Percentiles rank a stretch among this genome's conserved stretches.
Conservation (phyloP, 2,888 invertebrate species). For the Conistra vaccinii region DNA sequence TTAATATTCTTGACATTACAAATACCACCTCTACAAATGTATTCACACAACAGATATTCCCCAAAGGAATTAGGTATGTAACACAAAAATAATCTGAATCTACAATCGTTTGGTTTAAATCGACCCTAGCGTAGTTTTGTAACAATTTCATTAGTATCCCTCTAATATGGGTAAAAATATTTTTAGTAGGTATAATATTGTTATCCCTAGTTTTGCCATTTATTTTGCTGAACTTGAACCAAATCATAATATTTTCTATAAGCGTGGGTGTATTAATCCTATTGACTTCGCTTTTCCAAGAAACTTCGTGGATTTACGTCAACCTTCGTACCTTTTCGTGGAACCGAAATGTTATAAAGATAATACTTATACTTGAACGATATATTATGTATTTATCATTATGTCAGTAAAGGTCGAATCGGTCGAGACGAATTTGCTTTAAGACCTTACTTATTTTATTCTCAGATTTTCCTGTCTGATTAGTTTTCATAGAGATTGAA, state of each 20-base stretch:
- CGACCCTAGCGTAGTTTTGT: neutral
- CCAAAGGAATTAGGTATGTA: too few species aligned
- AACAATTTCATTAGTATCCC: neutral
- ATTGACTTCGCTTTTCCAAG: conserved; percentile 6
- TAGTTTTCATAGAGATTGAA: neutral
- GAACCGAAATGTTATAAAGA: neutral
- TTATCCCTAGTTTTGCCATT: neutral
- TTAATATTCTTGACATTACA: neutral
- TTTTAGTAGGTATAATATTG: too few species aligned
- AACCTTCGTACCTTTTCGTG: neutral
- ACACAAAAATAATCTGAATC: too few species aligned
- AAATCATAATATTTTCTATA: neutral
- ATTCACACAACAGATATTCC: too few species aligned
- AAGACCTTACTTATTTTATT: neutral
- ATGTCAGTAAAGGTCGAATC: neutral
- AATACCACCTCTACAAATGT: too few species aligned
- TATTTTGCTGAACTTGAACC: neutral
- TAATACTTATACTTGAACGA: conserved; percentile 1
- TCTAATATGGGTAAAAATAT: neutral
- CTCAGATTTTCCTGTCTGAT: neutral
- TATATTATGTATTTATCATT: neutral
- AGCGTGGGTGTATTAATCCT: conserved; percentile 4
- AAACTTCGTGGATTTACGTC: neutral
- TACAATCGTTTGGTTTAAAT: too few species aligned
- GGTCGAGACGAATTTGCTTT: neutral